Evolutionary conservation across 92 coral and sea anemone species (phyloP).

Genomic region (Epizoanthus rinbou): DNA sequence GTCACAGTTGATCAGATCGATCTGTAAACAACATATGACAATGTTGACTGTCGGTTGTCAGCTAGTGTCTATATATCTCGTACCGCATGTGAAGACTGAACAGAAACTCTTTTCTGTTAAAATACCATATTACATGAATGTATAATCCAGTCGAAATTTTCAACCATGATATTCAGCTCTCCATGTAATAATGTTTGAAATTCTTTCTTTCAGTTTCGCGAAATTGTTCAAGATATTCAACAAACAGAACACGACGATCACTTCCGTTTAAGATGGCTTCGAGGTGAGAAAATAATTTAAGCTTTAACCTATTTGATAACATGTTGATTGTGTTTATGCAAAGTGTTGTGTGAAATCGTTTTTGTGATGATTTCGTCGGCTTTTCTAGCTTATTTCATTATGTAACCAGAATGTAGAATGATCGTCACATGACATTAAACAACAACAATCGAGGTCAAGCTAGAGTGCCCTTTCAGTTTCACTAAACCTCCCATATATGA

Average conservation of each 20-base stretch:
- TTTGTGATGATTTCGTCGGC: no score
- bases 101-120: neutral
- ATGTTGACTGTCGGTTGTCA: neutral
- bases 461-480: no score
- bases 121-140: neutral
- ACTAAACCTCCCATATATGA: no score
- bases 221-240: slow-evolving; percentile 55
- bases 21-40: neutral
- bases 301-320: no score
- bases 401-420: no score
- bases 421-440: no score
- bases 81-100: neutral
- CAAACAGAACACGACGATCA: slow-evolving; percentile 68
- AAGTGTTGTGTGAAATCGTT: no score
- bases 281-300: slow-evolving; percentile 55
- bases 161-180: neutral
- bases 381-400: no score
- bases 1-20: neutral
- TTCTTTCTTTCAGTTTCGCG: slow-evolving; percentile 56
- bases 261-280: slow-evolving; percentile 78
- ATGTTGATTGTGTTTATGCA: neutral
- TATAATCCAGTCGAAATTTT: neutral
- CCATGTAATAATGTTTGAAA: neutral
- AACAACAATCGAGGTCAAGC: no score
- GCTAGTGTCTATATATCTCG: neutral